Evolutionary conservation across 2,113 vertebrate species (phyloP).

Genomic region (Entosphenus tridentatus): DNA sequence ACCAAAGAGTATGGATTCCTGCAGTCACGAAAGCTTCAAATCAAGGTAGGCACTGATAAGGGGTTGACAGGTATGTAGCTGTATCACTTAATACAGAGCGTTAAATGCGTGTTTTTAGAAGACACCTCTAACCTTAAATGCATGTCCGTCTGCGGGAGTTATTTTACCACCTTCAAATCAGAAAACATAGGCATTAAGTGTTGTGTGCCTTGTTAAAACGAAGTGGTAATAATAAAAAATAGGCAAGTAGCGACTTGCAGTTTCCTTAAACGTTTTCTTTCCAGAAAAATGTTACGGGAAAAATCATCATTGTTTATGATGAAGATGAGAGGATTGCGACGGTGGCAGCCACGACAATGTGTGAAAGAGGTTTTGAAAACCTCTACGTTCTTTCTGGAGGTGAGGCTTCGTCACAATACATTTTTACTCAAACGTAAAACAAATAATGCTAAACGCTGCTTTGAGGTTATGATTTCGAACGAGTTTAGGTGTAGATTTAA

Average conservation of each 20-base stretch:
- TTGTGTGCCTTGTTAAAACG: not conserved
- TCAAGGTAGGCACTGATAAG: too few relatives aligned
- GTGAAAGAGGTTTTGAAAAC: constrained; percentile 73
- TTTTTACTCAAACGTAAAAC: not conserved
- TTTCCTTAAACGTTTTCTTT: constrained; percentile 20
- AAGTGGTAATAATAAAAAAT: too few relatives aligned
- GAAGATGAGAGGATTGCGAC: constrained; percentile 66
- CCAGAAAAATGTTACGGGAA: constrained; percentile 61
- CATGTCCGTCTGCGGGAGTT: not conserved
- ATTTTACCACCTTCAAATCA: not conserved
- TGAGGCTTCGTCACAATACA: constrained; percentile 14
- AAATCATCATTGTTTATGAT: constrained; percentile 79
- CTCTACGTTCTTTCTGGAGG: constrained; percentile 86
- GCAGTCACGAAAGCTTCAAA: too few relatives aligned
- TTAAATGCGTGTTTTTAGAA: not conserved
- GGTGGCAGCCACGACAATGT: constrained; percentile 67
- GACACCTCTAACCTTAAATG: not conserved
- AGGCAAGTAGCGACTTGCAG: not conserved
- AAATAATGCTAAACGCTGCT: not conserved
- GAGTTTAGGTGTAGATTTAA: not conserved
- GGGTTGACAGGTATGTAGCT: too few relatives aligned
- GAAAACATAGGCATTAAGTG: not conserved
- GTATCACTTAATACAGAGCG: too few relatives aligned
- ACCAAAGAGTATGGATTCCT: too few relatives aligned
- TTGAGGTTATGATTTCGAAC: not conserved